Evolutionary conservation across 2,797 vertebrate species (phyloP).

Genomic region (Arnoldichthys spilopterus): DNA sequence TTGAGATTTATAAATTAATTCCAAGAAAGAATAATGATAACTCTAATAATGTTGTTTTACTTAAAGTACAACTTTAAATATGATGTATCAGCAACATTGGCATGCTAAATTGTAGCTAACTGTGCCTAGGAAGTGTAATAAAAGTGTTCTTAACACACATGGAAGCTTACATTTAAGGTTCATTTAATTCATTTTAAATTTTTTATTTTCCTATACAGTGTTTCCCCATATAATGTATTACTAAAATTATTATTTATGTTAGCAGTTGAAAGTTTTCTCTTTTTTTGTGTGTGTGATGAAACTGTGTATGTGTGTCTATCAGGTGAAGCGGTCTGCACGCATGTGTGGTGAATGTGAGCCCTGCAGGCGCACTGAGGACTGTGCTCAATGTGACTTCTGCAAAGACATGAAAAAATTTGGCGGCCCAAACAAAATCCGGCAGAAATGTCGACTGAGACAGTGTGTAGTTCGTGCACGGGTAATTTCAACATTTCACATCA

Average conservation of each 20-base stretch:
- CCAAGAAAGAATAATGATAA: too few relatives aligned
- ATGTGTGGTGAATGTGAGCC: constrained; percentile 97
- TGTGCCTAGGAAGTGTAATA: neutral
- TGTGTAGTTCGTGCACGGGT: constrained; percentile 94
- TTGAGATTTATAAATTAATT: too few relatives aligned
- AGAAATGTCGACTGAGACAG: constrained; percentile 93
- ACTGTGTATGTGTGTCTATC: constrained; percentile 19
- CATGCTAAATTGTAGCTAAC: neutral
- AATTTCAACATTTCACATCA: constrained; percentile 51
- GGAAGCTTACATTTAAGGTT: neutral
- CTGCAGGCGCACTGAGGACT: constrained; percentile 90
- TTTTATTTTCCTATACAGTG: neutral
- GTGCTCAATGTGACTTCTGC: constrained; percentile 94
- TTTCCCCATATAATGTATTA: too few relatives aligned
- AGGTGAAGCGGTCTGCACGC: constrained; percentile 92
- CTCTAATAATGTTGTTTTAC: too few relatives aligned
- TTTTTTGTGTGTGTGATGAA: neutral
- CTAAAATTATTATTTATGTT: too few relatives aligned
- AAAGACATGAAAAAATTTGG: constrained; percentile 98
- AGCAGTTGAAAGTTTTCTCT: neutral
- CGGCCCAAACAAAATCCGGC: constrained; percentile 95
- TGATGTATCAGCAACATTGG: too few relatives aligned
- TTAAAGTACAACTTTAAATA: too few relatives aligned
- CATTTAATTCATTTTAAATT: neutral
- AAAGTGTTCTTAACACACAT: neutral